Conservation (phyloP, 2,888 invertebrate species). For the Cataglyphis cursor region DNA sequence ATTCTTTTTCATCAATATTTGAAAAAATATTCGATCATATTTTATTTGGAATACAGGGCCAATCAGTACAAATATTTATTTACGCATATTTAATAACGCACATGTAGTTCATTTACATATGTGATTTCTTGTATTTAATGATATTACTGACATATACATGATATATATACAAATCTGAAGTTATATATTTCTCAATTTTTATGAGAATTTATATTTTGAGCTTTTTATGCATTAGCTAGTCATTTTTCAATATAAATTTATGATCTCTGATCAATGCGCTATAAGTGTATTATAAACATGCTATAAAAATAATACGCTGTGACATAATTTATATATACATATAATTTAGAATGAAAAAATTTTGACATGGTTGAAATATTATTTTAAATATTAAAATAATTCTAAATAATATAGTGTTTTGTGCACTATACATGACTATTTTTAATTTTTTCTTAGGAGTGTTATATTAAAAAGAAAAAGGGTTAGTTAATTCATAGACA, state of each 20-base stretch:
- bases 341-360: conserved; percentile 27
- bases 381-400: conserved; percentile 32
- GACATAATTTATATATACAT: conserved; percentile 7
- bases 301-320: conserved; percentile 28
- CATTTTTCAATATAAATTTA: conserved; percentile 51
- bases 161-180: conserved; percentile 1
- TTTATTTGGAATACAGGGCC: conserved; percentile 28
- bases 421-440: conserved; percentile 4
- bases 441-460: conserved; percentile 22
- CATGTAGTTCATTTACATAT: conserved; percentile 16
- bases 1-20: conserved; percentile 61
- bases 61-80: conserved; percentile 53
- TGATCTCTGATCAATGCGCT: conserved; percentile 48
- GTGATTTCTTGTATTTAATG: conserved; percentile 18
- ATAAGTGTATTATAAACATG: conserved; percentile 22
- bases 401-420: neutral
- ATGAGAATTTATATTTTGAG: conserved; percentile 44
- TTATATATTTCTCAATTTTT: conserved; percentile 36
- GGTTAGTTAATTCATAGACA: conserved; percentile 10
- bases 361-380: conserved; percentile 22
- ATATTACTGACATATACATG: neutral
- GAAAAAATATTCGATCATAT: neutral
- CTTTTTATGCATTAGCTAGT: conserved; percentile 50
- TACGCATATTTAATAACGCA: conserved; percentile 19
- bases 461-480: neutral